Evolutionary conservation across 2,797 vertebrate species (phyloP).

Genomic region (Loris lydekkerianus): DNA sequence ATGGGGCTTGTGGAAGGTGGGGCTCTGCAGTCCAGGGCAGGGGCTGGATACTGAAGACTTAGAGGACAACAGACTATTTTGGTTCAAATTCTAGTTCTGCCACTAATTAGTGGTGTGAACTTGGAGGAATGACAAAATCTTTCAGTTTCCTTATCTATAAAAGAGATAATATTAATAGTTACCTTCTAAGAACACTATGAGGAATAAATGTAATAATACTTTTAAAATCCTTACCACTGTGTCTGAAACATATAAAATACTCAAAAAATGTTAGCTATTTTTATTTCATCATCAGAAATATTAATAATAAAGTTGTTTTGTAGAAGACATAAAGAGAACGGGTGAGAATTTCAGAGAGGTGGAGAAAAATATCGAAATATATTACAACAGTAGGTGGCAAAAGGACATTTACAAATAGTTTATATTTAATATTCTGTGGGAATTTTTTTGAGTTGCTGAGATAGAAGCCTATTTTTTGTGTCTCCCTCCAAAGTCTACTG

Average conservation of each 20-base stretch:
- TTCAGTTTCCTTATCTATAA: not conserved
- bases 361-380: not conserved
- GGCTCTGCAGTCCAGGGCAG: too few relatives aligned
- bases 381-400: not conserved
- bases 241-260: constrained; percentile 27
- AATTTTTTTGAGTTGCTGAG: not conserved
- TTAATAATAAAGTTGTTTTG: not conserved
- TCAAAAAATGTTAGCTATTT: not conserved
- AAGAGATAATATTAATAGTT: not conserved
- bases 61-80: not conserved
- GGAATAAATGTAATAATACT: not conserved
- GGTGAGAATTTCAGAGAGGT: not conserved
- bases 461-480: not conserved
- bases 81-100: not conserved
- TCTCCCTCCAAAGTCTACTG: not conserved
- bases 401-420: not conserved
- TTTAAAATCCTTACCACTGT: not conserved
- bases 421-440: not conserved
- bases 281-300: not conserved
- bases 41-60: not conserved
- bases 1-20: too few relatives aligned
- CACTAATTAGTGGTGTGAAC: not conserved
- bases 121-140: constrained; percentile 39
- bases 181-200: not conserved
- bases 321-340: not conserved